Percentiles rank a stretch among this genome's conserved stretches.
Evolutionary conservation across 2,888 invertebrate genomes (phyloP).

Genomic region (Argynnis bischoffii): DNA sequence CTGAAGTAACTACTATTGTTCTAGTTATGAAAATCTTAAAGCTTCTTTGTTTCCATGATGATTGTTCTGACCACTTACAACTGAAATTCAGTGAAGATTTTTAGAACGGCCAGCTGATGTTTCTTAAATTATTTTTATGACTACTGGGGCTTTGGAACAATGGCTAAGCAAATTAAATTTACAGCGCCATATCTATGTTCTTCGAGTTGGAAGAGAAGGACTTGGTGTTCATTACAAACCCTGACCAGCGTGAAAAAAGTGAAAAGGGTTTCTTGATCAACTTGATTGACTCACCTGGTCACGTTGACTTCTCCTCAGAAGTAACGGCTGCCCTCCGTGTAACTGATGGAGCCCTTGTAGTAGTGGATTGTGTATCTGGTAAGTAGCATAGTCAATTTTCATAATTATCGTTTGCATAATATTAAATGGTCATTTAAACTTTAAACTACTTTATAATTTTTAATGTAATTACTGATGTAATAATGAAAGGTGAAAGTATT

Average conservation of each 20-base stretch:
- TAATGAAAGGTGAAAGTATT: constrained; percentile 11
- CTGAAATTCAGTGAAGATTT: constrained; percentile 72
- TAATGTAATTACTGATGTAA: too few relatives aligned
- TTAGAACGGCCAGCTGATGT: constrained; percentile 83
- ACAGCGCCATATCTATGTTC: constrained; percentile 99
- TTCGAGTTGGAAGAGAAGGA: constrained; percentile 98
- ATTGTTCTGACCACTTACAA: constrained; percentile 79
- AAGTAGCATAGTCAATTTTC: constrained; percentile 50
- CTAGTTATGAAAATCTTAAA: neutral
- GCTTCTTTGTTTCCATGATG: constrained; percentile 60
- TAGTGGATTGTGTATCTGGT: constrained; percentile 99
- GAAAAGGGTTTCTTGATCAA: constrained; percentile 99
- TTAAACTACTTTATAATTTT: neutral
- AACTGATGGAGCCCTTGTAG: constrained; percentile 99
- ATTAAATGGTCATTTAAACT: too few relatives aligned
- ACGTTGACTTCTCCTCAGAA: constrained; percentile 99
- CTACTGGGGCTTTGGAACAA: neutral
- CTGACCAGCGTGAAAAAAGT: constrained; percentile 94
- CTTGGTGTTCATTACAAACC: constrained; percentile 94
- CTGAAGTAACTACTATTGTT: neutral
- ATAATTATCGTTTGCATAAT: neutral
- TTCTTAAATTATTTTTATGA: constrained; percentile 6
- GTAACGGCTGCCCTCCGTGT: constrained; percentile 99
- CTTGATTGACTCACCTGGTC: constrained; percentile 99
- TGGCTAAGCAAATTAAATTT: constrained; percentile 23